Evolutionary conservation across 2,113 vertebrate genomes (phyloP), one percentile per base, ranked within the genome.

Genomic region (Salvelinus namaycush): DNA sequence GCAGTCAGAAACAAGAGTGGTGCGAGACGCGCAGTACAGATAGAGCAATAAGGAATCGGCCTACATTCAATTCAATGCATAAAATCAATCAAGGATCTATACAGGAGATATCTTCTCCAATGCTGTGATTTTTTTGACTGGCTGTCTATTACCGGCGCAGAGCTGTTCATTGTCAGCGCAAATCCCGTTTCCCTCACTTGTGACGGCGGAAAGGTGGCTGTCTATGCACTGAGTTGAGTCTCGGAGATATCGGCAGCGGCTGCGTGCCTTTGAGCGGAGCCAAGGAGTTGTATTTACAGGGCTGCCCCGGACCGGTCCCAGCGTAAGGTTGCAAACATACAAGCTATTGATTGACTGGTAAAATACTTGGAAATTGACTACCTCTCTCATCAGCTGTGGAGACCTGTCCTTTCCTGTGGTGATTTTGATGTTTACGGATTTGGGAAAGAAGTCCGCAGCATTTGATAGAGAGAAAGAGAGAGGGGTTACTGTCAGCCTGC

Each of bases 191-290:
- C n/a, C n/a, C n/a, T 62, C n/a, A 62, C 59, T 62, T 62, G 59
- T 62, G 59, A 62, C n/a, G 1, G 7, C 73, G 72, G 75, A 64
- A 73, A 80, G 71, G 76, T 34, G 31, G 31, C 31, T 34, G 31
- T n/a, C 44, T 57, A 76, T 60, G 73, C 76, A 71, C 82, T 31
- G 87, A 78, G 79, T 82, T 44, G 39, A 29, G 67, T 79, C 72
- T 81, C 5, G 70, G 74, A 77, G 81, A 76, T 74, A 68, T 74
- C 81, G 71, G 82, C 79, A 73, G 83, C 76, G 89, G 26, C 65
- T 67, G 14, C 29, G 5, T 83, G 87, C 85, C 85, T 87, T 85
- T 77, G 79, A 81, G 87, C 5, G 39, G 31, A 26, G 59, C 6
- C 2, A 14, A 44, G 39, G 39, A 54, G 51, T 18, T 20, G 31